Evolutionary conservation across 2,888 invertebrate genomes (phyloP), one percentile per base, ranked within the genome.

Genomic region (Oligia latruncula): DNA sequence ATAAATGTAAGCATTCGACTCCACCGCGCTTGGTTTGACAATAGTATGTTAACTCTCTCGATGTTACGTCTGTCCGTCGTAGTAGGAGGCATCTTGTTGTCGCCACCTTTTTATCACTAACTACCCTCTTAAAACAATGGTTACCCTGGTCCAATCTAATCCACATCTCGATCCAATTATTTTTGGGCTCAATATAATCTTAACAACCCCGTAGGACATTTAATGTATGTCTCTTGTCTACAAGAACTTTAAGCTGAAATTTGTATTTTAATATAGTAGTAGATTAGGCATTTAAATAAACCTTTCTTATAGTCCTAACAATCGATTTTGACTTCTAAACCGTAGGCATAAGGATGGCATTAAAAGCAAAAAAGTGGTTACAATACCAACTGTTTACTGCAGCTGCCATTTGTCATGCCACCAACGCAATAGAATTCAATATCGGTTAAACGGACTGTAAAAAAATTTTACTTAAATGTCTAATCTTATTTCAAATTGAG

Each of bases 11-110:
- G 81, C 88, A 83, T 86, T 82, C 81, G 88, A 71, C 35, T 82
- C 88, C 88, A 88, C 88, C 77, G 88, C 88, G 88, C 88, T 88
- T 88, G 89, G 83, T 89, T 88, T 89, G 88, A 78, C 15, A 60
- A 85, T 86, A 86, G 86, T 79, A 67, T 73, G 66, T 84, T 86
- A 87, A 83, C 43, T 87, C 74, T 85, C 85, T 86, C 85, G 74
- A 77, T 86, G 86, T 86, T 86, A 87, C 70, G 67, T 77, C 35
- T n/a, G 77, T 77, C 77, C 75, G 85, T 71, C 62, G 81, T 87
- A 85, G 81, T 73, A 60, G 52, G 85, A 70, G 74, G 29, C 40
- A 1, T 17, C 20, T 66, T 87, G 67, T 70, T 52, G n/a, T 62
- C 52, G 74, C 67, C 83, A 83, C 43, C 9, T 0, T n/a, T 49